A percentile compares a stretch with the other conserved stretches of the same genome.
Conservation (phyloP, 2,797 vertebrate genomes). For the Taenioides sp. region DNA sequence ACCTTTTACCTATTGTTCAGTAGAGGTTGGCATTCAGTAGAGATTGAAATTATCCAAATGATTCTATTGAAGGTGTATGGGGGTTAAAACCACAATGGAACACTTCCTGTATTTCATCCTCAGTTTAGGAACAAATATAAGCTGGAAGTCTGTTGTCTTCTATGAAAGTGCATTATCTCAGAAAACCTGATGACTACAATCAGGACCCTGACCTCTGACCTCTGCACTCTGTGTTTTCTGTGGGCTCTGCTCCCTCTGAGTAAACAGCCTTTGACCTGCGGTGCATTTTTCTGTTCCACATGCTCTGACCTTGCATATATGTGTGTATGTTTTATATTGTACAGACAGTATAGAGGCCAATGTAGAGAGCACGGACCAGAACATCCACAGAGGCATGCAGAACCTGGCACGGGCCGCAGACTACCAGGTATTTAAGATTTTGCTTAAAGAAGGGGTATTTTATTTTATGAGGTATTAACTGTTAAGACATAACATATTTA, state of each 20-base stretch:
- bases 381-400: constrained; percentile 88
- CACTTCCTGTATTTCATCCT: too few relatives aligned
- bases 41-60: too few relatives aligned
- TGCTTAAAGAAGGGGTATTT: too few relatives aligned
- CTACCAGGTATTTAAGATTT: constrained; percentile 84
- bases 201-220: not conserved
- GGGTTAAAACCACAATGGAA: too few relatives aligned
- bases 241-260: not conserved
- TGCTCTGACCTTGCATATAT: not conserved
- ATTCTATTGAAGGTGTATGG: too few relatives aligned
- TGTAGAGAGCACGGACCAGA: constrained; percentile 86
- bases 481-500: too few relatives aligned
- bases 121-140: too few relatives aligned
- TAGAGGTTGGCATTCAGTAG: too few relatives aligned
- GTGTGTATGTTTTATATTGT: constrained; percentile 7
- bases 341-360: constrained; percentile 94
- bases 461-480: too few relatives aligned
- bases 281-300: not conserved
- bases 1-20: too few relatives aligned
- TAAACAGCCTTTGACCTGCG: not conserved
- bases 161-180: not conserved
- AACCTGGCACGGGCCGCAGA: constrained; percentile 87
- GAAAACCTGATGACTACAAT: not conserved
- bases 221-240: not conserved
- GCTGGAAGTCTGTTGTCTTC: too few relatives aligned